These are phyloP conservation scores for Notothenia coriiceps DNA, from an alignment of 2,113 vertebrate species.

Conservation along the genomic window DNA sequence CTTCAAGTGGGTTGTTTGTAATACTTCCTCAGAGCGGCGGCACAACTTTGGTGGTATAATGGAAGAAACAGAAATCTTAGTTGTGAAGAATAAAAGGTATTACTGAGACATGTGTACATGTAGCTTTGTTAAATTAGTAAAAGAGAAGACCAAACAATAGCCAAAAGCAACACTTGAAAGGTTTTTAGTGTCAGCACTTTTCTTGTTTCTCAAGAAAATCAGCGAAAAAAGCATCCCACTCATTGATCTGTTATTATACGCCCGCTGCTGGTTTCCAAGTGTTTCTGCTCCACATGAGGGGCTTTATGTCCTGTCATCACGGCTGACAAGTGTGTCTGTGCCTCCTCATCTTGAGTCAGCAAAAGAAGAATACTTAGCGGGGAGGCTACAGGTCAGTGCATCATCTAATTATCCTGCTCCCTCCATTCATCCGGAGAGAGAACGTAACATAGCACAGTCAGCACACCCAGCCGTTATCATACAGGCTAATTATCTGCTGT, in stretches of 20 bases:
- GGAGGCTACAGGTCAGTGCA: conserved; percentile 46
- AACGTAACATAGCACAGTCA: conserved; percentile 26
- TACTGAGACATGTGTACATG: too few relatives aligned
- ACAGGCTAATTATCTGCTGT: conserved; percentile 40
- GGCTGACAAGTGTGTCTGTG: not conserved
- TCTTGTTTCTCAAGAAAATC: not conserved
- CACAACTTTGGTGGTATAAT: conserved; percentile 7
- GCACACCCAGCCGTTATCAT: conserved; percentile 23
- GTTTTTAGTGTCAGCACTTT: not conserved
- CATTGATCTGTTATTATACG: not conserved
- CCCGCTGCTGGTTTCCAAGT: not conserved
- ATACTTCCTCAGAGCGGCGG: conserved; percentile 29
- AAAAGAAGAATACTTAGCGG: conserved; percentile 39
- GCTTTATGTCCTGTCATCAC: not conserved
- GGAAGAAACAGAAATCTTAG: not conserved
- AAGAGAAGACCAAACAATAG: not conserved
- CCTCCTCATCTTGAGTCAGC: conserved; percentile 9
- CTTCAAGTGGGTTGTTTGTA: conserved; percentile 18
- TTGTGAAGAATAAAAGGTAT: too few relatives aligned
- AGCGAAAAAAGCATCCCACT: not conserved
- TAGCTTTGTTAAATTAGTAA: too few relatives aligned
- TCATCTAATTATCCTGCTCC: conserved; percentile 41
- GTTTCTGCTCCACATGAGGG: not conserved
- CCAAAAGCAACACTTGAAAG: not conserved
- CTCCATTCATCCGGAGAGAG: conserved; percentile 31